Evolutionary conservation across 2,888 invertebrate species (phyloP), one percentile per base, ranked within the genome.

Genomic region (Lasius fuliginosus): DNA sequence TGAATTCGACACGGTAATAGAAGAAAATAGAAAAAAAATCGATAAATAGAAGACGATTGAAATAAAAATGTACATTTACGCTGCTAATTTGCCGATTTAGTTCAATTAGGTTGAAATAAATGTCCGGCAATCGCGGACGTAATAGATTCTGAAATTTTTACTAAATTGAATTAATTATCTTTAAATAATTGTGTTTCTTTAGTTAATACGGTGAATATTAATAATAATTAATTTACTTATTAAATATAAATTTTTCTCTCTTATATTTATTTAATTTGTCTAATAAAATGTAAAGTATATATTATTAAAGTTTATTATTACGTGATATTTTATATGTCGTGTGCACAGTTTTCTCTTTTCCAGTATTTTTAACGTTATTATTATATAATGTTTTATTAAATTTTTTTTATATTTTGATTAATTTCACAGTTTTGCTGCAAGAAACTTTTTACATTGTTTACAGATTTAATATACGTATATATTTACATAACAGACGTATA

Each of bases 1-100:
- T 8, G 15, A 65, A 67, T 67, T 75, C 36, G 75, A 64, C n/a
- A 15, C 65, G 49, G 46, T 82, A 69, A 82, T 82, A 87, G 85
- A 88, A 85, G 36, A 90, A 5, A 36, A 36, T 36, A 83, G 75
- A 68, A 42, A 49, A 65, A 58, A 73, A 79, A 79, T 71, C 49
- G 23, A 23, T 23, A 23, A 23, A 18, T 1, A 4, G 40, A 12
- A 36, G 36, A 27, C 53, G 12, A 6, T 23, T 6, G 18, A 77
- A 67, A 77, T 67, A 77, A 77, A 77, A 77, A 77, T 77, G 30
- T 77, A 77, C 68, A 23, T 67, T 67, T 77, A 18, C 40, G 77
- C 67, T 30, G 68, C 30, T 77, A 77, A 67, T 67, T 77, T 42
- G 15, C 40, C 68, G 42, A 77, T 77, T 67, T 67, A 67, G 68